These are phyloP conservation scores for Karalla daura DNA, from an alignment of 2,797 vertebrate species.

Conservation along the genomic window DNA sequence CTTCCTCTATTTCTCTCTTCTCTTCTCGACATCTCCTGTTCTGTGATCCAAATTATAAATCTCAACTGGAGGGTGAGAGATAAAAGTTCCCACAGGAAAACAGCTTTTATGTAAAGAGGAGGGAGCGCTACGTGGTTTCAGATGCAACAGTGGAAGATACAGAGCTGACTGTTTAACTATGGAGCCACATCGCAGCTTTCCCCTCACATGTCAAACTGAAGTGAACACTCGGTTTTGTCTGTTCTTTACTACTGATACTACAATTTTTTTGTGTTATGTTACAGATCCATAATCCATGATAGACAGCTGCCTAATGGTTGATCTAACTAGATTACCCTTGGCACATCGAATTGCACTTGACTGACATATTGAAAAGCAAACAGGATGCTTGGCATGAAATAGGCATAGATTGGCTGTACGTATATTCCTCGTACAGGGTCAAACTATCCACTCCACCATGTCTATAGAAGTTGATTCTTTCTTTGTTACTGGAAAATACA, in stretches of 20 bases:
- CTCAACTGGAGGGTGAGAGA: constrained; percentile 74
- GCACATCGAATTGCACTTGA: background rate
- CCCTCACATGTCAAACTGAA: background rate
- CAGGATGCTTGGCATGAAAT: too few species aligned
- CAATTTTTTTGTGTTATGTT: background rate
- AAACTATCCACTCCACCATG: constrained; percentile 1
- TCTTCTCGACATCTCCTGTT: constrained; percentile 62
- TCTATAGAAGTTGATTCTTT: background rate
- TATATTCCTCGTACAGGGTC: too few species aligned
- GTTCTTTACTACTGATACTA: background rate
- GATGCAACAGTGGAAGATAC: constrained; percentile 23
- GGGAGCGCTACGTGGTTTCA: constrained; percentile 31
- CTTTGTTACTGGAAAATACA: constrained; percentile 10
- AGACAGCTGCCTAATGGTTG: background rate
- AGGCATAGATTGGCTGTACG: too few species aligned
- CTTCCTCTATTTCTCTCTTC: constrained; percentile 64
- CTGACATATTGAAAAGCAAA: too few species aligned
- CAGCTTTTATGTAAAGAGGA: constrained; percentile 69
- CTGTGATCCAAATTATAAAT: constrained; percentile 81
- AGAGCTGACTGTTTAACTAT: constrained; percentile 14
- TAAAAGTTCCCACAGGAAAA: constrained; percentile 76
- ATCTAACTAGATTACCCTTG: background rate
- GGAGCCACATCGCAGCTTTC: background rate
- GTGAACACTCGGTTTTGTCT: background rate
- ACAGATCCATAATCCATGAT: too few species aligned